Evolutionary conservation across 2,888 invertebrate genomes (phyloP).

Genomic region (Odontocerum albicorne): DNA sequence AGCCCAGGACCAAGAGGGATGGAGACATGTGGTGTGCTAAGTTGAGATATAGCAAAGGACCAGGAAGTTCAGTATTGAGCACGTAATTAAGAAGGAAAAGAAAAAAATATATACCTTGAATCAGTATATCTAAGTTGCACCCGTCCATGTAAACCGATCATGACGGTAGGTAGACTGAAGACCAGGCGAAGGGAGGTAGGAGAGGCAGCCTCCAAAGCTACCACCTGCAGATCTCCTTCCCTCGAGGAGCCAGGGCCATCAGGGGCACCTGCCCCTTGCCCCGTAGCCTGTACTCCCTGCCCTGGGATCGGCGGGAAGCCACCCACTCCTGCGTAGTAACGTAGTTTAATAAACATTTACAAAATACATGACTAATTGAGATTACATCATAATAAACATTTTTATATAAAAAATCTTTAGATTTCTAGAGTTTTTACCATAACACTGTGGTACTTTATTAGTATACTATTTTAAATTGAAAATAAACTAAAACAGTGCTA

Average conservation of each 20-base stretch:
- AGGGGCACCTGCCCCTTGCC: slow-evolving; percentile 37
- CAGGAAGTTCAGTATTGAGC: too few relatives aligned
- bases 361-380: neutral
- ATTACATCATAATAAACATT: too few relatives aligned
- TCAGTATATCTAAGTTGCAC: slow-evolving; percentile 87
- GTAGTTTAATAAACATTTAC: neutral
- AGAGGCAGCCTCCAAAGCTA: slow-evolving; percentile 73
- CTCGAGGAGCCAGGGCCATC: slow-evolving; percentile 41
- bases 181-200: slow-evolving; percentile 78
- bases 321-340: slow-evolving; percentile 37
- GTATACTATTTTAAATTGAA: too few relatives aligned
- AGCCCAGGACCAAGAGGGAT: too few relatives aligned
- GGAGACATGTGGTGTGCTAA: too few relatives aligned
- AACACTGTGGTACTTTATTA: too few relatives aligned
- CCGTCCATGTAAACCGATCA: slow-evolving; percentile 84
- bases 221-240: slow-evolving; percentile 53
- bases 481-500: too few relatives aligned
- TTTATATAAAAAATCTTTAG: too few relatives aligned
- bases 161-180: slow-evolving; percentile 78
- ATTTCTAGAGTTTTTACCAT: too few relatives aligned
- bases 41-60: too few relatives aligned
- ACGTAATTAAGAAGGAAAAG: too few relatives aligned
- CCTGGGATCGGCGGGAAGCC: slow-evolving; percentile 12
- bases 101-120: slow-evolving; percentile 68
- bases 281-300: slow-evolving; percentile 41